These are phyloP conservation scores for Dysmachus trigonus DNA, from an alignment of 2,888 invertebrate species.

Conservation along the genomic window DNA sequence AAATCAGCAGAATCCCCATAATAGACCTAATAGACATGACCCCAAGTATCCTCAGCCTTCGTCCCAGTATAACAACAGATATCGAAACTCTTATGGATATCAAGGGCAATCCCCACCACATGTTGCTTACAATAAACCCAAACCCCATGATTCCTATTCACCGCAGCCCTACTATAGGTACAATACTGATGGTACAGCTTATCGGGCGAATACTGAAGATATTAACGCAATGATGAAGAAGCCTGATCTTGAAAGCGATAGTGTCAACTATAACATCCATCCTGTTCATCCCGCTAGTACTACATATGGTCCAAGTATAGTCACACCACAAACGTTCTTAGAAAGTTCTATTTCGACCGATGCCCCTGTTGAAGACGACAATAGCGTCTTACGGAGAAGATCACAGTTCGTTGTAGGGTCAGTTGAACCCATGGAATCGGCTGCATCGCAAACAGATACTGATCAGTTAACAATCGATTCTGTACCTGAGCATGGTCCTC, in stretches of 20 bases:
- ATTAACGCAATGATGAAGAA: conserved; percentile 15
- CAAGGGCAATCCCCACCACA: conserved; percentile 34
- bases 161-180: conserved; percentile 39
- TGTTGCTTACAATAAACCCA: conserved; percentile 21
- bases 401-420: conserved; percentile 75
- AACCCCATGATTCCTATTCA: conserved; percentile 8
- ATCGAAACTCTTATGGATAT: conserved; percentile 24
- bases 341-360: conserved; percentile 1
- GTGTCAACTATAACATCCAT: neutral
- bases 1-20: conserved; percentile 32
- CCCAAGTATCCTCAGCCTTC: conserved; percentile 59
- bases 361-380: conserved; percentile 12
- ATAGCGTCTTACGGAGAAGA: conserved; percentile 54
- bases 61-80: conserved; percentile 31
- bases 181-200: conserved; percentile 22
- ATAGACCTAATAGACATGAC: conserved; percentile 61
- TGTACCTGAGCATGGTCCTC: conserved; percentile 74
- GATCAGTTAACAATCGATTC: conserved; percentile 68
- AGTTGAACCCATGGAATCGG: conserved; percentile 56
- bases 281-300: neutral
- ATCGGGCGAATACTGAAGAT: conserved; percentile 35
- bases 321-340: conserved; percentile 31
- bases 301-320: conserved; percentile 1
- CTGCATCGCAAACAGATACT: conserved; percentile 21
- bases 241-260: neutral